Evolutionary conservation across 2,113 vertebrate species (phyloP).

Genomic region (Tyto alba): DNA sequence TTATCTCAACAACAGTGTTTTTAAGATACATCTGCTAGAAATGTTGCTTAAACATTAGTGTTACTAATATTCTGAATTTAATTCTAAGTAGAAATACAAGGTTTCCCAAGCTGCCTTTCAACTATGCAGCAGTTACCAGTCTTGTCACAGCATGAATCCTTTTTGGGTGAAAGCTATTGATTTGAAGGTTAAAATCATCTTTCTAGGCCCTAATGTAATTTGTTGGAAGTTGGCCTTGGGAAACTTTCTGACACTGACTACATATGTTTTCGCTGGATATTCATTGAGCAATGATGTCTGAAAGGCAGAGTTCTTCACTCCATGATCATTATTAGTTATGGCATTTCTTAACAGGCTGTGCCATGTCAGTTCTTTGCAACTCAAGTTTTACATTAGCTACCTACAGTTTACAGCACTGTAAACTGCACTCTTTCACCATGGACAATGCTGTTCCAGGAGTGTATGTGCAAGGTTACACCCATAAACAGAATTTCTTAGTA

Average conservation of each 20-base stretch:
- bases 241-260: slow-evolving; percentile 66
- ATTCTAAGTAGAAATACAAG: slow-evolving; percentile 40
- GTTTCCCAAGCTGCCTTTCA: slow-evolving; percentile 48
- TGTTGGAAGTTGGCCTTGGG: slow-evolving; percentile 72
- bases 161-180: slow-evolving; percentile 68
- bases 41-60: slow-evolving; percentile 11
- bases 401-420: neutral
- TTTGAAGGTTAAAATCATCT: slow-evolving; percentile 69
- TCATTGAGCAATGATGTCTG: slow-evolving; percentile 63
- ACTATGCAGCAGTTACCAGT: slow-evolving; percentile 44
- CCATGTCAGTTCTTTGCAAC: slow-evolving; percentile 43
- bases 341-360: slow-evolving; percentile 51
- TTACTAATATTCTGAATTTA: slow-evolving; percentile 21
- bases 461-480: neutral
- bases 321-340: slow-evolving; percentile 42
- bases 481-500: neutral
- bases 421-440: neutral
- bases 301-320: slow-evolving; percentile 60
- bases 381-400: slow-evolving; percentile 31
- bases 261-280: slow-evolving; percentile 24
- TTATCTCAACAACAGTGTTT: slow-evolving; percentile 18
- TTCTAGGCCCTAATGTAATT: slow-evolving; percentile 60
- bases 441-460: neutral
- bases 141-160: slow-evolving; percentile 69
- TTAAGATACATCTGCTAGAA: slow-evolving; percentile 6